Percentiles rank a stretch among this genome's conserved stretches.
Conservation (phyloP, 2,113 vertebrate genomes). For the Varanus salvator region DNA sequence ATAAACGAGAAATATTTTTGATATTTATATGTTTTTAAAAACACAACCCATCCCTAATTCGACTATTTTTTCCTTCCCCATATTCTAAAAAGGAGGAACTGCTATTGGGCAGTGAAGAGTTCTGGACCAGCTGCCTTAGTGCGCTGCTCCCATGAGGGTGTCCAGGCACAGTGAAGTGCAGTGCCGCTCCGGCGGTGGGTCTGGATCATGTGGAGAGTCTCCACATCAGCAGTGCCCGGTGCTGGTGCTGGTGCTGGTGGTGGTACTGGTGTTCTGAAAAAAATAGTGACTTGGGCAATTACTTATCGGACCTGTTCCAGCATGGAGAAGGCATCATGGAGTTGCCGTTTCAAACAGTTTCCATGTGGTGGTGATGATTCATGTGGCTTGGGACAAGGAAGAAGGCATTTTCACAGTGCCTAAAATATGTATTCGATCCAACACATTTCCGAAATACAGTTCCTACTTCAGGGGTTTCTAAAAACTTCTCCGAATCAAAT, state of each 20-base stretch:
- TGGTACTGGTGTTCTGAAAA: no score
- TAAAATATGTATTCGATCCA: no score
- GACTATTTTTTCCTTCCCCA: neutral
- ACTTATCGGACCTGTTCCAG: neutral
- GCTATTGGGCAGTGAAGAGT: neutral
- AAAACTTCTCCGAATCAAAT: no score
- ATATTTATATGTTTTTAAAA: neutral
- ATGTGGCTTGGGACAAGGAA: no score
- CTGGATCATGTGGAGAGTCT: neutral
- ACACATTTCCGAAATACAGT: no score
- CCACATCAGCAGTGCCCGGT: neutral
- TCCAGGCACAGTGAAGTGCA: neutral
- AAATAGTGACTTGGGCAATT: neutral
- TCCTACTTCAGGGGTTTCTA: no score
- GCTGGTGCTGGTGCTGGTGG: no score
- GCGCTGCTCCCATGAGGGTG: neutral
- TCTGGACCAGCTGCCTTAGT: neutral
- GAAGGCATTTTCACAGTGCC: no score
- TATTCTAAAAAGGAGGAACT: neutral
- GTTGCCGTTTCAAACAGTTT: neutral
- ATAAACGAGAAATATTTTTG: slow-evolving; percentile 5
- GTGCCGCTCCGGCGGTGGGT: neutral
- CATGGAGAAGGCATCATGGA: neutral
- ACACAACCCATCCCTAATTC: neutral
- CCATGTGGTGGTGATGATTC: neutral